Conservation (phyloP, 2,797 vertebrate genomes). For the Luscinia megarhynchos region DNA sequence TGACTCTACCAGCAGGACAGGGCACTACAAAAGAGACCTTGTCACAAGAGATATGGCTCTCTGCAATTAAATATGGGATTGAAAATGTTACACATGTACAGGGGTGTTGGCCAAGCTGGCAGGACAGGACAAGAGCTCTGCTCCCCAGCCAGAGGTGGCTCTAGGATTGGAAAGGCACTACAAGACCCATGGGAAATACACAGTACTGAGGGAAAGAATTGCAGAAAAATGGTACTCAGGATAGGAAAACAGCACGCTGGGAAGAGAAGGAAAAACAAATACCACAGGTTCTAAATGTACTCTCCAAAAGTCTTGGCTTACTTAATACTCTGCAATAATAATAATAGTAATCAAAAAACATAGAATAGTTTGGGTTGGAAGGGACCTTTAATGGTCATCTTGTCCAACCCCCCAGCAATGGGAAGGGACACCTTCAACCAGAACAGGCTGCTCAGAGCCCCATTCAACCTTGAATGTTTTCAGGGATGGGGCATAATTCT, state of each 20-base stretch:
- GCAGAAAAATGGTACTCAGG: neutral
- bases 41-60: neutral
- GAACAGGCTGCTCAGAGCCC: neutral
- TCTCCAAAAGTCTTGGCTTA: neutral
- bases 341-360: neutral
- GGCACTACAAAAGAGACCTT: neutral
- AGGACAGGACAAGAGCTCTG: neutral
- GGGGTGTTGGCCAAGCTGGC: neutral
- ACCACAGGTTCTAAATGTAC: neutral
- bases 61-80: neutral
- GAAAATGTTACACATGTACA: neutral
- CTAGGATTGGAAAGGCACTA: neutral
- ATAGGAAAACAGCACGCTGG: fast-evolving
- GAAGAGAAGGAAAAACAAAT: neutral
- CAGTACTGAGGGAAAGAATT: fast-evolving
- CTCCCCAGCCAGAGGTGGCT: neutral
- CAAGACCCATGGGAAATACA: neutral
- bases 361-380: neutral
- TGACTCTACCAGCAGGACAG: neutral
- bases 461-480: neutral
- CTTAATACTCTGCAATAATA: neutral
- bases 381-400: neutral
- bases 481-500: neutral
- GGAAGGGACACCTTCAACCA: neutral
- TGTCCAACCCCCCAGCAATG: neutral